Evolutionary conservation across 2,113 vertebrate species (phyloP), one percentile per base, ranked within the genome.

Genomic region (Dicrurus megarhynchus): DNA sequence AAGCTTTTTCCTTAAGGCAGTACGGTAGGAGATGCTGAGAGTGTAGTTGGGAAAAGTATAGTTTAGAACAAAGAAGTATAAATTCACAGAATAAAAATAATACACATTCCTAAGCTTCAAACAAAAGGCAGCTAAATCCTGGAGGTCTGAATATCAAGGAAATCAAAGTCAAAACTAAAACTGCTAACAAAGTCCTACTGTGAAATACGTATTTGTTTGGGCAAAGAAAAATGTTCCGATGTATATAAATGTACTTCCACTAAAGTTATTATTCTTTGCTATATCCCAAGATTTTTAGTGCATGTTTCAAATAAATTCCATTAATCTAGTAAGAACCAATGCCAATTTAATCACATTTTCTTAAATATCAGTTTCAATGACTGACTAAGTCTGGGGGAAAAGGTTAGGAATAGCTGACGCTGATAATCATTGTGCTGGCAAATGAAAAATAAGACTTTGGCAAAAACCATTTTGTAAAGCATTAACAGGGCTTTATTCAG

Each of bases 1-100:
- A 95, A 99, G 99, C 94, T 99, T 99, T 98, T 99, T 99, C 94
- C 99, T 98, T 89, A 99, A 98, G 97, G 99, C 98, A 97, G 98
- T 99, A 97, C 98, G 98, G 96, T 98, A 98, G 97, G 98, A 98
- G 94, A 98, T 95, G 98, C 98, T 98, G 95, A 99, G 98, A 98
- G 98, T 97, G 93, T 98, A 98, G 98, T 97, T 96, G 95, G 94
- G 91, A 97, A 97, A 98, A 97, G 96, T 96, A 97, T 6, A 97
- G 95, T 97, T 98, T 95, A 97, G 94, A 97, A 97, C 55, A 93
- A 96, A 90, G 91, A 96, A 97, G 94, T 42, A 87, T 41, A 97
- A 97, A 95, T 56, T 77, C 67, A 96, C 55, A 89, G 93, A 94
- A 57, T 74, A 94, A 89, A 97, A 97, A 96, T 56, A 95, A 96